Conservation (phyloP, 2,113 vertebrate species). For the Gnathochromis pfefferi region DNA sequence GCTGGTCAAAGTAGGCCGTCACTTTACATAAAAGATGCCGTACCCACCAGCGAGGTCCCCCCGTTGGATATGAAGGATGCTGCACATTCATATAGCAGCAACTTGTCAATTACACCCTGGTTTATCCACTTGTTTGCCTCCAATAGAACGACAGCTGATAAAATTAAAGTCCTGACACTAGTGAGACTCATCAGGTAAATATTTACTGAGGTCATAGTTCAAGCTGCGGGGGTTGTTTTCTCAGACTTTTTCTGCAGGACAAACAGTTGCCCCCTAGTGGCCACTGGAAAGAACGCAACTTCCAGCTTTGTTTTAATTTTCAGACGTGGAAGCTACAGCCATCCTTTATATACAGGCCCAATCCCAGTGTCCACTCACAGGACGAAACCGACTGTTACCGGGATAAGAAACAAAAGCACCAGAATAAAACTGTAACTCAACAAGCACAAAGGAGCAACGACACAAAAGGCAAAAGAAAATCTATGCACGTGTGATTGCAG, state of each 20-base stretch:
- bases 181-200: fast-evolving
- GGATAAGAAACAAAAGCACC: background rate
- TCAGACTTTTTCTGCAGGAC: background rate
- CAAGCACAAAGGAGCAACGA: background rate
- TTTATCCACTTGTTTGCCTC: background rate
- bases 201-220: background rate
- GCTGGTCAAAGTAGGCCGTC: fast-evolving
- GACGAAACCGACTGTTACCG: fast-evolving
- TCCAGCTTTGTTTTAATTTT: background rate
- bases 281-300: background rate
- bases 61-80: fast-evolving
- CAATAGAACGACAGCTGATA: background rate
- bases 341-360: background rate
- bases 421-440: background rate
- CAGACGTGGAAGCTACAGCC: background rate
- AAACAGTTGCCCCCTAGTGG: background rate
- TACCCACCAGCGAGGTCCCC: fast-evolving
- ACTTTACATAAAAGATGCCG: background rate
- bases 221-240: fast-evolving
- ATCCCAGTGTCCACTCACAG: background rate
- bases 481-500: fast-evolving
- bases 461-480: background rate
- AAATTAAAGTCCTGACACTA: background rate
- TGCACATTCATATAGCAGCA: background rate
- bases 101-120: background rate